These are phyloP conservation scores for Drosophila virilis DNA, from an alignment of 1,140 invertebrate genomes.

Conservation along the genomic window DNA sequence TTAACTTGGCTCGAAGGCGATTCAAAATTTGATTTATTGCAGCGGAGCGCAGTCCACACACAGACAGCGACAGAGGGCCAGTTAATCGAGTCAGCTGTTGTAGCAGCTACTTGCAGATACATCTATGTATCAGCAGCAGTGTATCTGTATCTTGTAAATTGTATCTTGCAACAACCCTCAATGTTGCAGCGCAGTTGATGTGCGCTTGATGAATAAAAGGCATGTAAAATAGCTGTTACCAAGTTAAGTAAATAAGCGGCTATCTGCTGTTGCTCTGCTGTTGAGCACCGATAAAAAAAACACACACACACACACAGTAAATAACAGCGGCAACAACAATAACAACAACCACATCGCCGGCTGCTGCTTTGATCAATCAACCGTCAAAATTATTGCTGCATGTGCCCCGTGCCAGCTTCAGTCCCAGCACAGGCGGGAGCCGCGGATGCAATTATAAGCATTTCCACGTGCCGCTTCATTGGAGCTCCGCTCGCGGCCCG, in stretches of 20 bases:
- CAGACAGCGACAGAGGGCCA: conserved; percentile 18
- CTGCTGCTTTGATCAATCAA: conserved; percentile 80
- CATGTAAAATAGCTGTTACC: conserved; percentile 36
- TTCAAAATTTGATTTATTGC: conserved; percentile 79
- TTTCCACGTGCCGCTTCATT: conserved; percentile 82
- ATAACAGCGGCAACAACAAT: conserved; percentile 15
- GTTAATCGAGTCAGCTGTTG: conserved; percentile 57
- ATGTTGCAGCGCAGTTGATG: not conserved
- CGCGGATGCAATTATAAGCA: conserved; percentile 81
- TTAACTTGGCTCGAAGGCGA: conserved; percentile 77
- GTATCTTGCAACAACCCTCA: conserved; percentile 38
- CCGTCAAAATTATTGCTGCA: conserved; percentile 77
- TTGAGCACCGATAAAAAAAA: conserved; percentile 53
- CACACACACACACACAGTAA: not conserved
- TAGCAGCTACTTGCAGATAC: conserved; percentile 21
- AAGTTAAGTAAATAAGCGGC: conserved; percentile 60
- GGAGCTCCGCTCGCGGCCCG: conserved; percentile 43
- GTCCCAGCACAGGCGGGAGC: conserved; percentile 16
- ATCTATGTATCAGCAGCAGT: conserved; percentile 24
- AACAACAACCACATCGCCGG: conserved; percentile 32
- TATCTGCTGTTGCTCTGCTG: conserved; percentile 24
- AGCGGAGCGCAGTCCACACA: conserved; percentile 30
- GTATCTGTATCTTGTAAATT: conserved; percentile 55
- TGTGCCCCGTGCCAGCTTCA: conserved; percentile 55
- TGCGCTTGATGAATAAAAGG: conserved; percentile 36